Evolutionary conservation across 2,888 invertebrate genomes (phyloP), one percentile per base, ranked within the genome.

Genomic region (Cyclophora punctaria): DNA sequence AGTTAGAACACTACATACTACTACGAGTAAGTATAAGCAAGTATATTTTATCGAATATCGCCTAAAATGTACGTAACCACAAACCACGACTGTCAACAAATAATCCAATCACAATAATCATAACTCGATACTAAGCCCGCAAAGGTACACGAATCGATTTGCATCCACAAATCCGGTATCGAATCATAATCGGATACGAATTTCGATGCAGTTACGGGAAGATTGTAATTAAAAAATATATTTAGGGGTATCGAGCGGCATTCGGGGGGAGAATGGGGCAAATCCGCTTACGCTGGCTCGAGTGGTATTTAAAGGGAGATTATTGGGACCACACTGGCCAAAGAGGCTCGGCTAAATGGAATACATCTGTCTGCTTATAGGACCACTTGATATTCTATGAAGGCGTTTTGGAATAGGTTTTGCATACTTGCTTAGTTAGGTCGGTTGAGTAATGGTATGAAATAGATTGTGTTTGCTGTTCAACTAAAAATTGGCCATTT

Each of bases 201-300:
- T 48, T 56, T 34, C 41, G 48, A n/a, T 52, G 49, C 51, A 48
- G 33, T 37, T 37, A 37, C 37, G 4, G 37, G 33, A 44, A 20
- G 44, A 34, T 33, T 44, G 75, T 83, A 81, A 83, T 82, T 83
- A 83, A 81, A 81, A 81, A 82, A 78, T 73, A 79, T 78, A 78
- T 80, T 75, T 78, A 67, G 68, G 65, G 57, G 20, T 20, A 20
- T 20, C 20, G 20, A 20, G 20, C 20, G 20, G 52, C 57, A 71
- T 72, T 74, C 71, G 72, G 66, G 58, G 60, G 48, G 57, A 34
- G 20, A 44, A 20, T 44, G 33, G 5, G 34, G 33, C 34, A 59
- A 78, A 77, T 66, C 75, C 69, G 73, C 75, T 77, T 75, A 37
- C 20, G 71, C 61, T 64, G 57, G 63, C 57, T 63, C 65, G 66